Evolutionary conservation across 2,113 vertebrate species (phyloP), one percentile per base, ranked within the genome.

Genomic region (Ochotona princeps): DNA sequence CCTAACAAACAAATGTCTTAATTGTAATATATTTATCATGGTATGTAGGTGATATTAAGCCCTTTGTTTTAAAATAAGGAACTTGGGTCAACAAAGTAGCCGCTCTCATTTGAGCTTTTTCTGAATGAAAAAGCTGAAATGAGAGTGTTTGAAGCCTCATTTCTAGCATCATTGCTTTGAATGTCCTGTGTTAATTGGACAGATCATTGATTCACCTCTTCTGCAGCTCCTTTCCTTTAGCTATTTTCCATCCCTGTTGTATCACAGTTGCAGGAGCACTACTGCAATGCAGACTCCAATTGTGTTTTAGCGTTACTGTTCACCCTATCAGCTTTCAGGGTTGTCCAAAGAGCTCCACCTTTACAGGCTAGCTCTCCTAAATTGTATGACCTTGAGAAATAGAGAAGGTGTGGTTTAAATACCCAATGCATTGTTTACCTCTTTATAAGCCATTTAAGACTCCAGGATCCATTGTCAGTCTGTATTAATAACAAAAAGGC

Each of bases 131-230:
- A 69, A 81, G 35, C 73, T 82, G 10, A 93, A 95, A 89, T 95
- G 78, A 92, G 17, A 83, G 83, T 92, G 26, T 94, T 95, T 51
- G 79, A n/a, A 78, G 47, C 87, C 25, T 96, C 61, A 80, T 95
- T 91, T 85, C 84, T 95, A 65, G 87, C 65, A 84, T 94, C 73
- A 38, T 86, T 91, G 60, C 89, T 85, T 90, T 87, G 94, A 93
- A 28, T 83, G 85, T 80, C 78, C 69, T 83, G 18, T 85, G 67
- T 94, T 94, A 91, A 91, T 91, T 63, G 92, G 76, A 87, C 92
- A 89, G 92, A 63, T 32, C 81, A 70, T 2, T 89, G 83, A 44
- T 51, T 54, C 67, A 49, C 80, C 32, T 44, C 73, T 90, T 70
- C 57, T 49, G 30, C 23, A 17, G 83, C 84, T 96, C 57, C 60